A percentile compares a stretch with the other conserved stretches of the same genome.
Evolutionary conservation across 2,888 invertebrate genomes (phyloP).

Genomic region (Busseola fusca): DNA sequence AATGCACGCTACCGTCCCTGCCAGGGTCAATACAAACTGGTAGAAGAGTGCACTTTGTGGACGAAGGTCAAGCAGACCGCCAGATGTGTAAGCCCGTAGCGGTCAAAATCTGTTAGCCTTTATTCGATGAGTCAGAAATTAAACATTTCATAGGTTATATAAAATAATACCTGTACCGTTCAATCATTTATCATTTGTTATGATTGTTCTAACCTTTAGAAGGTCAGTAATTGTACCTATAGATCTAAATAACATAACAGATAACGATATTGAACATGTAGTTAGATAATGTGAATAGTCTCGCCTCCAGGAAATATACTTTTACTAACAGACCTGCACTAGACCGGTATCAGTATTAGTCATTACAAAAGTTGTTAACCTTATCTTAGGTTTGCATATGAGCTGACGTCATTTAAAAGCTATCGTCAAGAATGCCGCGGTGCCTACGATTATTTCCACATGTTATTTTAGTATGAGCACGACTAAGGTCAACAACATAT

Average conservation of each 20-base stretch:
- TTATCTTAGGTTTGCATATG: constrained; percentile 57
- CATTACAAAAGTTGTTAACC: constrained; percentile 66
- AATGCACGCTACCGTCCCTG: neutral
- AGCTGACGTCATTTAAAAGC: constrained; percentile 58
- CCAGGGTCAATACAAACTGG: neutral
- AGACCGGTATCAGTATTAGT: constrained; percentile 56
- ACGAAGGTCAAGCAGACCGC: constrained; percentile 17
- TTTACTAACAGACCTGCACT: constrained; percentile 27
- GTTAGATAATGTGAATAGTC: neutral
- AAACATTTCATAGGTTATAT: neutral
- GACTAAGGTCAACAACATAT: constrained; percentile 62
- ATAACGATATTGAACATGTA: constrained; percentile 7
- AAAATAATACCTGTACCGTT: constrained; percentile 1
- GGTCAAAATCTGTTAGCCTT: constrained; percentile 19
- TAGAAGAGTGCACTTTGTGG: constrained; percentile 17
- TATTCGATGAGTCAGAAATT: constrained; percentile 10
- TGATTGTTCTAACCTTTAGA: constrained; percentile 18
- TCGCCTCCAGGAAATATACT: constrained; percentile 26
- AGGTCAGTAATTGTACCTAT: neutral
- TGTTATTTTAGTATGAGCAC: constrained; percentile 58
- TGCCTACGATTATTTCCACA: constrained; percentile 51
- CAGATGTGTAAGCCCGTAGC: constrained; percentile 9
- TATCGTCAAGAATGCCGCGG: constrained; percentile 46
- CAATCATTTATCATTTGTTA: neutral
- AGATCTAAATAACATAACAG: constrained; percentile 5